Conservation (phyloP, 2,888 invertebrate genomes). For the Dryadula phaetusa region DNA sequence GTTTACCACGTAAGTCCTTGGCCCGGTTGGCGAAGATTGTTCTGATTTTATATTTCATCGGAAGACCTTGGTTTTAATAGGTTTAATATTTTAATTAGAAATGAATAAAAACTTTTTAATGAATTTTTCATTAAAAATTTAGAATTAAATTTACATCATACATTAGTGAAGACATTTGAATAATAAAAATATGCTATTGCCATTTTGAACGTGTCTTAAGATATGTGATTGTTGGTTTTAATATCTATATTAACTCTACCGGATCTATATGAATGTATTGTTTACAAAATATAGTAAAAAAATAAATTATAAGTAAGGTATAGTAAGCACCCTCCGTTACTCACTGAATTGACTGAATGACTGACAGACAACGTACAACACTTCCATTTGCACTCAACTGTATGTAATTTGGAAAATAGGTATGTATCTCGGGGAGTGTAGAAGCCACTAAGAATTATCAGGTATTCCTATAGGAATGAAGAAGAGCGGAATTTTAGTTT, state of each 20-base stretch:
- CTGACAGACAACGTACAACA: neutral
- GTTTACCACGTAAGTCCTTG: conserved; percentile 26
- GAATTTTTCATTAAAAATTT: conserved; percentile 4
- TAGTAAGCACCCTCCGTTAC: no score
- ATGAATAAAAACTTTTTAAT: conserved; percentile 3
- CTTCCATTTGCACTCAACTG: neutral
- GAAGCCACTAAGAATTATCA: neutral
- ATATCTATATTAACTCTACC: no score
- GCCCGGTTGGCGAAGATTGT: conserved; percentile 25
- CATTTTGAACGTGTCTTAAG: neutral
- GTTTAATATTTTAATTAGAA: conserved; percentile 2
- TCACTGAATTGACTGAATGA: no score
- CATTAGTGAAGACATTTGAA: neutral
- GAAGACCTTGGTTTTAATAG: conserved; percentile 17
- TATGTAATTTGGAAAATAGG: neutral
- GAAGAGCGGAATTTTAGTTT: neutral
- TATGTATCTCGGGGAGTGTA: neutral
- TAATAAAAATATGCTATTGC: neutral
- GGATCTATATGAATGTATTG: no score
- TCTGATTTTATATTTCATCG: conserved; percentile 10
- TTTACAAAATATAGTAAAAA: no score
- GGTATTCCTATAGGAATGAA: neutral
- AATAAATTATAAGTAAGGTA: no score
- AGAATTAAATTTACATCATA: neutral
- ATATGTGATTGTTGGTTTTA: no score